Conservation (phyloP, 1,140 invertebrate genomes). For the Habropoda laboriosa region DNA sequence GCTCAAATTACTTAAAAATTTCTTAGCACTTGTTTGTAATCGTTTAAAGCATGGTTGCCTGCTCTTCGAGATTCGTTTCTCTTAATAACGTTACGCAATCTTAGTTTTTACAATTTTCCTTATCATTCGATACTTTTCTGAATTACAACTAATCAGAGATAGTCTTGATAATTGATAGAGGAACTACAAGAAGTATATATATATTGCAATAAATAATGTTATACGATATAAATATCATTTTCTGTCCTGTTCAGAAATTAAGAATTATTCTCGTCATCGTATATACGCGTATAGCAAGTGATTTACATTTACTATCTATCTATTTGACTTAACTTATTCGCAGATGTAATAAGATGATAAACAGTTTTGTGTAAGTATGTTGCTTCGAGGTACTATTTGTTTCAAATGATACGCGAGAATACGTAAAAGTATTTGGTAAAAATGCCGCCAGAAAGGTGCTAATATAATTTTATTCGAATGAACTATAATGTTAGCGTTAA, state of each 20-base stretch:
- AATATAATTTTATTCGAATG: conserved; percentile 15
- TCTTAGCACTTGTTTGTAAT: not conserved
- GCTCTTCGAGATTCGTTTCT: not conserved
- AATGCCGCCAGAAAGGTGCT: conserved; percentile 33
- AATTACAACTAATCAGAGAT: conserved; percentile 9
- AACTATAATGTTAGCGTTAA: conserved; percentile 4
- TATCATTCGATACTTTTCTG: not conserved
- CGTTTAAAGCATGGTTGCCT: not conserved
- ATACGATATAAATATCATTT: conserved; percentile 7
- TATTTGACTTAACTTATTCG: not conserved
- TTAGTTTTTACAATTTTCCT: not conserved
- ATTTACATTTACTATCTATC: conserved; percentile 6
- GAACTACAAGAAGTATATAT: conserved; percentile 18
- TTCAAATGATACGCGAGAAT: not conserved
- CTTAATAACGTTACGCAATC: not conserved
- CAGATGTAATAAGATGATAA: not conserved
- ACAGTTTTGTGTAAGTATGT: conserved; percentile 1
- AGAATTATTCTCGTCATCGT: not conserved
- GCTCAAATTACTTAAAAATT: not conserved
- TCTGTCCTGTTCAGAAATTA: conserved; percentile 5
- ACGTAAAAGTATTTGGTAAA: not conserved
- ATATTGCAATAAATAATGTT: conserved; percentile 22
- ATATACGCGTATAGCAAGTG: not conserved
- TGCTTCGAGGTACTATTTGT: not conserved
- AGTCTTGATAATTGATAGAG: conserved; percentile 10